Percentiles rank a stretch among this genome's conserved stretches.
These are phyloP conservation scores for Tupiocoris notatus DNA, from an alignment of 2,888 invertebrate genomes.

Conservation along the genomic window DNA sequence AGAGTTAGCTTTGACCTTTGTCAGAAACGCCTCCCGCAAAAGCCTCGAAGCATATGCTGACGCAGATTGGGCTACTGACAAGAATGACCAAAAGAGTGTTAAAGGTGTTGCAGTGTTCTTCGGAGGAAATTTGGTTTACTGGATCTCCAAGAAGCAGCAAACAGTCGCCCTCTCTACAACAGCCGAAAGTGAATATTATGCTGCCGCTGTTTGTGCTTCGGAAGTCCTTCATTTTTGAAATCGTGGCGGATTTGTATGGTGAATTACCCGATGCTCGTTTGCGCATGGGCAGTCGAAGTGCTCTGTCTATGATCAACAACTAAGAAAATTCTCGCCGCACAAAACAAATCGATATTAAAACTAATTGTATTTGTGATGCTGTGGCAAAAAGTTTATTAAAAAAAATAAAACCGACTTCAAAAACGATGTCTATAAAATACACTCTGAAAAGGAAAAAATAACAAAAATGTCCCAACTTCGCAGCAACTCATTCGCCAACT, in stretches of 20 bases:
- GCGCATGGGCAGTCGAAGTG: slow-evolving; percentile 22
- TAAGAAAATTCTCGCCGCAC: slow-evolving; percentile 13
- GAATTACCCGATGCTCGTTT: not conserved
- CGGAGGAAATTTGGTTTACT: not conserved
- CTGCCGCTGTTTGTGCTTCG: slow-evolving; percentile 9
- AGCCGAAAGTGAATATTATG: not conserved
- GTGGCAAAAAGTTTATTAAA: not conserved
- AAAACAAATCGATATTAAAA: slow-evolving; percentile 21
- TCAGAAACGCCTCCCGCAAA: not conserved
- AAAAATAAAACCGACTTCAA: too few species aligned
- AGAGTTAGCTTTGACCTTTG: not conserved
- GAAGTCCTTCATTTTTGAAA: not conserved
- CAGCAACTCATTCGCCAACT: too few species aligned
- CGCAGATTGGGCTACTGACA: not conserved
- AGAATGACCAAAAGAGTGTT: not conserved
- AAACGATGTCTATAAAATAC: too few species aligned
- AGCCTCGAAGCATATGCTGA: not conserved
- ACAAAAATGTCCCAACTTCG: too few species aligned
- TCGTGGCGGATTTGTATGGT: not conserved
- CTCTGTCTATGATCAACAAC: not conserved
- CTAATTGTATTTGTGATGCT: slow-evolving; percentile 3
- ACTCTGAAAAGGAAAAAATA: too few species aligned
- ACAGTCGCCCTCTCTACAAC: not conserved
- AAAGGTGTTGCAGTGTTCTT: not conserved
- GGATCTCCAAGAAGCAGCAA: not conserved